Evolutionary conservation across 2,888 invertebrate species (phyloP), one percentile per base, ranked within the genome.

Genomic region (Sturmia bella): DNA sequence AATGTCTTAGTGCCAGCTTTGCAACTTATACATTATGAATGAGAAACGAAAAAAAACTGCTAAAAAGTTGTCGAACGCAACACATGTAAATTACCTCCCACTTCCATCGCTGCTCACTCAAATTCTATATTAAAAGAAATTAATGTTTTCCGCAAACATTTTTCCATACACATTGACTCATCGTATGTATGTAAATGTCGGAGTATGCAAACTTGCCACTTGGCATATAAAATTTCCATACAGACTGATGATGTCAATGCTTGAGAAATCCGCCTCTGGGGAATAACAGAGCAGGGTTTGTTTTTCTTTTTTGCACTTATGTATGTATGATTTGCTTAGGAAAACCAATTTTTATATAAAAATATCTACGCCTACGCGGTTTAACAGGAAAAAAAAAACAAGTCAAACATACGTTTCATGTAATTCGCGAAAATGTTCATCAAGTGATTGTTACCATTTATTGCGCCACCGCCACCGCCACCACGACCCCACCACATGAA

Each of bases 361-460:
- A 72, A 68, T 57, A 77, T 63, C 70, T 68, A 82, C 83, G 78
- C 84, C 84, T 81, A 80, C 83, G 84, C 85, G 85, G 84, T 84
- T 85, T 84, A 73, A 82, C 52, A 13, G 13, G 37, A 56, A 19
- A 37, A 41, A 59, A 45, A 57, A 50, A 66, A 66, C 70, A 57
- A 59, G 57, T 69, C 61, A 6, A 80, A 76, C 80, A 76, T 83
- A 83, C 76, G 83, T 84, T 84, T 82, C 69, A 78, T 78, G 81
- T 83, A 84, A 85, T 85, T 85, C 82, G 83, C 83, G 73, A 84
- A 84, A 83, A 80, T 76, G 64, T 79, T 50, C 74, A 75, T 68
- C 77, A 80, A 66, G 48, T 78, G 57, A 59, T 78, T 81, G 80
- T 70, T 70, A 24, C 52, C 17, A 76, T 54, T 64, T 21, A 32